Evolutionary conservation across 2,888 invertebrate genomes (phyloP).

Genomic region (Chelonus formosanus): DNA sequence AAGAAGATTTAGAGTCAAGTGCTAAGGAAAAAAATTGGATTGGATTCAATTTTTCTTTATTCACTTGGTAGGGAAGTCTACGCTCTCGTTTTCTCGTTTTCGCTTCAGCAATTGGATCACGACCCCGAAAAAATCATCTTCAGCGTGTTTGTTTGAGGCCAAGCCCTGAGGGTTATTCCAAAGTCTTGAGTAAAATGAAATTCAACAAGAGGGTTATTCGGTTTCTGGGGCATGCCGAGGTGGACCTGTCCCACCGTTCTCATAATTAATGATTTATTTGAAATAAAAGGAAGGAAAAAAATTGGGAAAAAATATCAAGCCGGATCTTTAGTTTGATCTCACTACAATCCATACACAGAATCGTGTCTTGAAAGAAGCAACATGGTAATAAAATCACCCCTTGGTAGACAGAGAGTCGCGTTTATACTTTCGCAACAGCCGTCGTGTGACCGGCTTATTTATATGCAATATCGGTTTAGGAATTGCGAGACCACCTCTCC

Average conservation of each 20-base stretch:
- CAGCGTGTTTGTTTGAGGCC: constrained; percentile 35
- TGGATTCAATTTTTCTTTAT: constrained; percentile 32
- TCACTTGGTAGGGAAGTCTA: constrained; percentile 30
- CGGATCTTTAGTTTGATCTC: constrained; percentile 31
- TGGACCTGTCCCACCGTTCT: constrained; percentile 42
- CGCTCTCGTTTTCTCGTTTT: constrained; percentile 40
- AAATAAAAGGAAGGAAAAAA: constrained; percentile 25
- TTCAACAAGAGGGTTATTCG: constrained; percentile 53
- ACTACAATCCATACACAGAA: constrained; percentile 25
- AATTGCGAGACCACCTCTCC: constrained; percentile 43
- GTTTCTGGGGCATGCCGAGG: constrained; percentile 60
- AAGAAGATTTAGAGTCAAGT: constrained; percentile 5
- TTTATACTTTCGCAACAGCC: constrained; percentile 28
- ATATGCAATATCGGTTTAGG: constrained; percentile 44
- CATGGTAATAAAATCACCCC: constrained; percentile 39
- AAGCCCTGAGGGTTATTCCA: constrained; percentile 35
- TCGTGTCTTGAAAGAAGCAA: constrained; percentile 17
- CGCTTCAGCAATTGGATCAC: constrained; percentile 41
- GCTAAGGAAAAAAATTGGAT: constrained; percentile 7
- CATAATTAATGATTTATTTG: constrained; percentile 34
- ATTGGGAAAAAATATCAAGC: constrained; percentile 5
- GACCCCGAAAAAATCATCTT: constrained; percentile 41
- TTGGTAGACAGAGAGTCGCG: constrained; percentile 8
- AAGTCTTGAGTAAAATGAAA: constrained; percentile 11
- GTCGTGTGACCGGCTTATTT: constrained; percentile 34